Evolutionary conservation across 2,113 vertebrate genomes (phyloP).

Genomic region (Ciconia maguari): DNA sequence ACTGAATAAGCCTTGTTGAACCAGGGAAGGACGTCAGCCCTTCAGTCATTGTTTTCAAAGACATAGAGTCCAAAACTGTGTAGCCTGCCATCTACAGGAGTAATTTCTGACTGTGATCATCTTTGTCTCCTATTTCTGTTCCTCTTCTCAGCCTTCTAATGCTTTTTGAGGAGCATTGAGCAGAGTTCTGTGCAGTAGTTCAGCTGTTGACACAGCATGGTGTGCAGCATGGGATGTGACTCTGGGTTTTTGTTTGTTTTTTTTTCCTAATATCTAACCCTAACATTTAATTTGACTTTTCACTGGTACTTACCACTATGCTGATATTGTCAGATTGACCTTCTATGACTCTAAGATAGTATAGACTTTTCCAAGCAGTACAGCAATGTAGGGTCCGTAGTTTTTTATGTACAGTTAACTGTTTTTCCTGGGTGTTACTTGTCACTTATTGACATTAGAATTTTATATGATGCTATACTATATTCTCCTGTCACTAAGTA

Average conservation of each 20-base stretch:
- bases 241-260: background rate
- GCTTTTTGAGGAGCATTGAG: background rate
- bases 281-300: background rate
- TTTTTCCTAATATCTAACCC: background rate
- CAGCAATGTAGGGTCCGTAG: accelerated
- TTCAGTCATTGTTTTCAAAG: background rate
- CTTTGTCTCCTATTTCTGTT: background rate
- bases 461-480: background rate
- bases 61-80: background rate
- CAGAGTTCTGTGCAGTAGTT: background rate
- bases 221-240: background rate
- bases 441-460: background rate
- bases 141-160: background rate
- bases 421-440: background rate
- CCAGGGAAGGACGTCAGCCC: background rate
- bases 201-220: background rate
- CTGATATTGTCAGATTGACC: background rate
- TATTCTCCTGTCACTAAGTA: background rate
- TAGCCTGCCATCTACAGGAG: constrained; percentile 12
- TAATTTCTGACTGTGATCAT: background rate
- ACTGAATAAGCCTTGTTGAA: background rate
- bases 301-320: background rate
- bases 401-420: background rate
- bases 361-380: background rate
- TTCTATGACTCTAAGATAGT: background rate